Conservation (phyloP, 2,113 vertebrate species). For the Oplegnathus fasciatus region DNA sequence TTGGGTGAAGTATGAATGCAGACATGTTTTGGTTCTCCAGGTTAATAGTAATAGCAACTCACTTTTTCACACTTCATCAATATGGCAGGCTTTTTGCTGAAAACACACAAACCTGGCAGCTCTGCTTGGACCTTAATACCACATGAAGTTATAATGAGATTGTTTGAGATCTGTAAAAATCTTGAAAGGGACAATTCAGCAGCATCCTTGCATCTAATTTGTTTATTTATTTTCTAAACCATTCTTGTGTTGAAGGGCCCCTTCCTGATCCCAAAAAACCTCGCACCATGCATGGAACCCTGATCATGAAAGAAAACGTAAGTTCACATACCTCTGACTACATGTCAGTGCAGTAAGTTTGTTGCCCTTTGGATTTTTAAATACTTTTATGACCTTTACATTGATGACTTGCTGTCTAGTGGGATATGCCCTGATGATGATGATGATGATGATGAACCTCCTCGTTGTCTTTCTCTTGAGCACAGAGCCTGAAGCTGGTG, state of each 20-base stretch:
- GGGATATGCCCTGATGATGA: background rate
- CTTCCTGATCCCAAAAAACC: constrained; percentile 92
- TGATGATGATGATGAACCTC: background rate
- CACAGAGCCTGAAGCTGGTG: constrained; percentile 93
- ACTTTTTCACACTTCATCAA: background rate
- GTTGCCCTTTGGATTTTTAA: background rate
- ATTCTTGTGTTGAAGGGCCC: constrained; percentile 81
- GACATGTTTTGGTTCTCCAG: too few relatives aligned
- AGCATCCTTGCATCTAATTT: background rate
- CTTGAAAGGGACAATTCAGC: background rate
- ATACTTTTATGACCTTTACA: background rate
- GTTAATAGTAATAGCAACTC: too few relatives aligned
- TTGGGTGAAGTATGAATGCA: background rate
- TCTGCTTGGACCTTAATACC: background rate
- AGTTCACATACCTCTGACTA: constrained; percentile 65
- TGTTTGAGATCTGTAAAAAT: background rate
- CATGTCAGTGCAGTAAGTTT: background rate
- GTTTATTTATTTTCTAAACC: background rate
- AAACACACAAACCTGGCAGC: background rate
- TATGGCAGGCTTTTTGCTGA: background rate
- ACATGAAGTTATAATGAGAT: background rate
- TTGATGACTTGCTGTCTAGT: background rate
- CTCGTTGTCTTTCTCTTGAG: background rate
- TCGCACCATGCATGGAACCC: constrained; percentile 91
- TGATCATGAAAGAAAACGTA: constrained; percentile 98